Percentiles rank a stretch among this genome's conserved stretches.
Evolutionary conservation across 2,797 vertebrate genomes (phyloP).

Genomic region (Oreonectes daqikongensis): DNA sequence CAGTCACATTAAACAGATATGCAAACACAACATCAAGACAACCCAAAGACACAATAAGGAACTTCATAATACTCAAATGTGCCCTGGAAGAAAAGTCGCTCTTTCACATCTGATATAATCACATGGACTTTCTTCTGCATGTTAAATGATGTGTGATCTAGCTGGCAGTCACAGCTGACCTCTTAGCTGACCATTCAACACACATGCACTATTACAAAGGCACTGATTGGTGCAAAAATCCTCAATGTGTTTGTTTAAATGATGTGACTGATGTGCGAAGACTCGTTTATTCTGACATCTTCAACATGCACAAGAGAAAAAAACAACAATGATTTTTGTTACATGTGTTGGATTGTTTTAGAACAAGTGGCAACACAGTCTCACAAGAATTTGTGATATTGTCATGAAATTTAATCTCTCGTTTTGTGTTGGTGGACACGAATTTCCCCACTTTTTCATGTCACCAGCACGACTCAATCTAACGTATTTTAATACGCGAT

Average conservation of each 20-base stretch:
- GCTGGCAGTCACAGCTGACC: not conserved
- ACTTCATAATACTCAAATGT: not conserved
- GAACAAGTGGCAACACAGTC: no score
- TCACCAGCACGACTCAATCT: no score
- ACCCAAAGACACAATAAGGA: not conserved
- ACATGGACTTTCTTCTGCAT: not conserved
- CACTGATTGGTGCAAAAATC: not conserved
- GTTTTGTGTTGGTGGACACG: no score
- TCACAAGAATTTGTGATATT: no score
- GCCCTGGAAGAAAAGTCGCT: not conserved
- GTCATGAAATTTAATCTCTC: no score
- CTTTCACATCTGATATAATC: not conserved
- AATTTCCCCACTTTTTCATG: no score
- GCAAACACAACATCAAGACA: not conserved
- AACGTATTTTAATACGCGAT: no score
- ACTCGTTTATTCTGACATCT: constrained; percentile 7
- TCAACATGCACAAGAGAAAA: constrained; percentile 37
- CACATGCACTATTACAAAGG: not conserved
- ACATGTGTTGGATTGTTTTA: not conserved
- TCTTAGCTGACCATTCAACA: constrained; percentile 21
- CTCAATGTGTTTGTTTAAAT: not conserved
- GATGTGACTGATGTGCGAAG: not conserved
- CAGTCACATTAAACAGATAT: not conserved
- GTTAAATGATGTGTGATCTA: not conserved
- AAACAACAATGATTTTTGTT: not conserved